These are phyloP conservation scores for Acanthornis magna DNA, from an alignment of 2,797 vertebrate species.

Conservation along the genomic window DNA sequence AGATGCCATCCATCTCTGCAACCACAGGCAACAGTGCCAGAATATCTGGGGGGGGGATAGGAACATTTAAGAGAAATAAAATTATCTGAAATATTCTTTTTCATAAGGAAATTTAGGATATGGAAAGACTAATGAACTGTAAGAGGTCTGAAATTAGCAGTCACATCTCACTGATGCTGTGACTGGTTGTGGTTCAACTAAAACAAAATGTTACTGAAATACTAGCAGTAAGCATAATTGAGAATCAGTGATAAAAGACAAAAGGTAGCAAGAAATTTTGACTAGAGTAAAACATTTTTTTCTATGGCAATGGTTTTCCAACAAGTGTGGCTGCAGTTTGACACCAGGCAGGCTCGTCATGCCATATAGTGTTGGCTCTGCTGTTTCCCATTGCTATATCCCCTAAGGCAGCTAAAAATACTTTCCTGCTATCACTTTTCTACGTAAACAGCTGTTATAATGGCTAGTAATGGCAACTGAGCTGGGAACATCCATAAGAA, in stretches of 20 bases:
- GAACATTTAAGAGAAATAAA: not conserved
- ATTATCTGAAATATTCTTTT: not conserved
- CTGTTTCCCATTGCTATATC: not conserved
- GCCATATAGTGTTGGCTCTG: accelerated
- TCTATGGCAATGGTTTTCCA: not conserved
- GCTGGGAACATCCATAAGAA: not conserved
- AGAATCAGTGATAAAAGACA: not conserved
- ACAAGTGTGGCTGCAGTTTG: not conserved
- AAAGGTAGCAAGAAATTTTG: not conserved
- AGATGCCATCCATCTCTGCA: not conserved
- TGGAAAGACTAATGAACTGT: not conserved
- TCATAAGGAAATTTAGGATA: not conserved
- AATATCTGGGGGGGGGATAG: not conserved
- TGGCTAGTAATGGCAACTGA: not conserved
- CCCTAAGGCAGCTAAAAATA: not conserved
- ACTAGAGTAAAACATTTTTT: not conserved
- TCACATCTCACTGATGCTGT: not conserved
- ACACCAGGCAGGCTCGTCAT: accelerated
- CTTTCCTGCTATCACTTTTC: not conserved
- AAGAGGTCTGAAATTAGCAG: not conserved
- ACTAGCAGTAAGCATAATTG: not conserved
- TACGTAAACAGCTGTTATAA: not conserved
- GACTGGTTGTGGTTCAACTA: not conserved
- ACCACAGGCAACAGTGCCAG: not conserved
- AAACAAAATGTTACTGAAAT: not conserved